These are phyloP conservation scores for Thecocarcelia acutangulata DNA, from an alignment of 2,888 invertebrate species.

Conservation along the genomic window DNA sequence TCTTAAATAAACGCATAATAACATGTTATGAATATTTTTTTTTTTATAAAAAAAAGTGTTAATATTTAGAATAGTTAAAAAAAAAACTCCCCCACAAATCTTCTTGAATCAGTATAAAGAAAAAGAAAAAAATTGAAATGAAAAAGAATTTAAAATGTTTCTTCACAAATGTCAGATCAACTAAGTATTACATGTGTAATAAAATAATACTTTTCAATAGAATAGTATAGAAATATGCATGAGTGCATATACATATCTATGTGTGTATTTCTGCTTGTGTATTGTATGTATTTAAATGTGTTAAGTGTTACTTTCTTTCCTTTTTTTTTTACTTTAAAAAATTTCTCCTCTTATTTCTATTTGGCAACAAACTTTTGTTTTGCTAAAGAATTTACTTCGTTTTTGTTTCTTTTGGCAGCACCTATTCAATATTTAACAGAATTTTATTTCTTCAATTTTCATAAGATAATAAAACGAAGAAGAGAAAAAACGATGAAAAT, in stretches of 20 bases:
- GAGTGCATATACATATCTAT: background rate
- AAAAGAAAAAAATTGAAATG: constrained; percentile 8
- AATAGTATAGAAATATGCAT: background rate
- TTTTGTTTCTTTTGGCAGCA: constrained; percentile 15
- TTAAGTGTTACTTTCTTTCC: background rate
- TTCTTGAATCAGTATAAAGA: constrained; percentile 21
- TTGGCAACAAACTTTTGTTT: constrained; percentile 44
- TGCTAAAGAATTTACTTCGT: constrained; percentile 27
- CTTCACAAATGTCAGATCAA: constrained; percentile 57
- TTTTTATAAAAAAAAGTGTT: no score
- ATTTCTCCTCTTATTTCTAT: background rate
- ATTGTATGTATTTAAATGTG: background rate
- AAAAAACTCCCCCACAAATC: constrained; percentile 18
- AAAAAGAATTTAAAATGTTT: constrained; percentile 30
- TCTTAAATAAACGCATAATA: no score
- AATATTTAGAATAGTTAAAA: background rate
- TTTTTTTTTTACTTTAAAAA: background rate
- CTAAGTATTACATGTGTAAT: constrained; percentile 61
- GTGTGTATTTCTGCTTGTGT: background rate
- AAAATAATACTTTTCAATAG: constrained; percentile 53
- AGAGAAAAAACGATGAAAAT: background rate
- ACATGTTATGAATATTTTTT: no score
- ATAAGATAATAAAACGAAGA: background rate
- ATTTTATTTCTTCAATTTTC: constrained; percentile 36
- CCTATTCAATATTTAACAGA: constrained; percentile 48